Base-by-base conservation (phyloP, 2,113 vertebrate species). In the Caracal caracal region DNA sequence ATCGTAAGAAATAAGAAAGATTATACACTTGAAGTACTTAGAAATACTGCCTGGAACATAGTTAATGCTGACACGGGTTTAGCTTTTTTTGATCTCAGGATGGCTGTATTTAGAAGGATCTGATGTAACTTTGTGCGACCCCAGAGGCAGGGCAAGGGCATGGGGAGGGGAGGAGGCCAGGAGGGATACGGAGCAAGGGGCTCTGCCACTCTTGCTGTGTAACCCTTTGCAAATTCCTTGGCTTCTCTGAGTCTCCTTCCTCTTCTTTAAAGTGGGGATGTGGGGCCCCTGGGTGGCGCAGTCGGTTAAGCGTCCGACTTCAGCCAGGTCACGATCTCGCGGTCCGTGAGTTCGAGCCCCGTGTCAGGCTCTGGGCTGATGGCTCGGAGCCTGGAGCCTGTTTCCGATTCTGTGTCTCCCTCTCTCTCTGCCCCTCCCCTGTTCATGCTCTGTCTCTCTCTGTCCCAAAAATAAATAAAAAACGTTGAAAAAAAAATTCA, bases 241-340 rank as follows among this genome's bases (percentile, higher is more conserved):
- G 35, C 53, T 8, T 93, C 90, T 85, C 71, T 88, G 40, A 22
- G 35, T 53, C 40, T 83, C 73, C 91, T 73, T 88, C 43, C 61
- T n/a, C 9, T 0, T 68, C 71, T 88, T 75, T 84, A 51, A 93
- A 35, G 30, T 37, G n/a, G 82, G 56, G 28, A 43, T 22, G 47
- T n/a, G n/a, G n/a, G n/a, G n/a, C n/a, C n/a, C n/a, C n/a, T n/a
- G n/a, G n/a, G n/a, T n/a, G n/a, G n/a, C n/a, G n/a, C n/a, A n/a
- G n/a, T n/a, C n/a, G n/a, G n/a, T n/a, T n/a, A n/a, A n/a, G n/a
- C n/a, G n/a, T n/a, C n/a, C n/a, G n/a, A n/a, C n/a, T n/a, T n/a
- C n/a, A n/a, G n/a, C n/a, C n/a, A n/a, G n/a, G n/a, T n/a, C n/a
- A n/a, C n/a, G n/a, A n/a, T n/a, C n/a, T n/a, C n/a, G n/a, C n/a